Evolutionary conservation across 2,888 invertebrate species (phyloP).

Genomic region (Eilema griseolum): DNA sequence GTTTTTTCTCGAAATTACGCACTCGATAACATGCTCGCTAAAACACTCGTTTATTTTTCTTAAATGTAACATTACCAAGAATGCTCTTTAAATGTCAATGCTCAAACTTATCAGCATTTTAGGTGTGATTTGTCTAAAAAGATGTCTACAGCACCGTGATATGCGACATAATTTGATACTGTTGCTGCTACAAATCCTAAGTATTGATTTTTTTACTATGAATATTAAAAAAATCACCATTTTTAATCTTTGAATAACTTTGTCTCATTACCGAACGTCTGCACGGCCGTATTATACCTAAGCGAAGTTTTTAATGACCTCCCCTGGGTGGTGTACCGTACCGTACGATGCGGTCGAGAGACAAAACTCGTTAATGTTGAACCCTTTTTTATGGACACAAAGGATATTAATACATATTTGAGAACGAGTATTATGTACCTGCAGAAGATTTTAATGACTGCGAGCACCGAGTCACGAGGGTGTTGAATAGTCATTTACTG

Average conservation of each 20-base stretch:
- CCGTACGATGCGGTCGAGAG: constrained; percentile 52
- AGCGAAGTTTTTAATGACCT: constrained; percentile 64
- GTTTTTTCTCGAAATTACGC: too few species aligned
- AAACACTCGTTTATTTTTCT: too few species aligned
- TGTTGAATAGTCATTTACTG: constrained; percentile 22
- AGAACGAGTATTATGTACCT: constrained; percentile 49
- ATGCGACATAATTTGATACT: too few species aligned
- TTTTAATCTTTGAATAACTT: constrained; percentile 18
- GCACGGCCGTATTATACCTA: constrained; percentile 46
- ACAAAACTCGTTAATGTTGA: constrained; percentile 66
- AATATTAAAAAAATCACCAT: constrained; percentile 2
- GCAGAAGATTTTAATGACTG: constrained; percentile 49
- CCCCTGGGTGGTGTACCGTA: constrained; percentile 54
- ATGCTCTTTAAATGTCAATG: too few species aligned
- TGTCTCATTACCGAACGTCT: constrained; percentile 33
- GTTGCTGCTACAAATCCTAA: too few species aligned
- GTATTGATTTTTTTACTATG: neutral
- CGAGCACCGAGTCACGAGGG: constrained; percentile 17
- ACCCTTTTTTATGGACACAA: constrained; percentile 60
- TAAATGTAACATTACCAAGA: too few species aligned
- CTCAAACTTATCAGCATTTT: too few species aligned
- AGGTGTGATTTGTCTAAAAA: too few species aligned
- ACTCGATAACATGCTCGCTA: too few species aligned
- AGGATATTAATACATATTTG: constrained; percentile 59
- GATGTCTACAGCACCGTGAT: too few species aligned